Base-by-base conservation (phyloP, 2,797 vertebrate species). In the Cossypha polioptera region DNA sequence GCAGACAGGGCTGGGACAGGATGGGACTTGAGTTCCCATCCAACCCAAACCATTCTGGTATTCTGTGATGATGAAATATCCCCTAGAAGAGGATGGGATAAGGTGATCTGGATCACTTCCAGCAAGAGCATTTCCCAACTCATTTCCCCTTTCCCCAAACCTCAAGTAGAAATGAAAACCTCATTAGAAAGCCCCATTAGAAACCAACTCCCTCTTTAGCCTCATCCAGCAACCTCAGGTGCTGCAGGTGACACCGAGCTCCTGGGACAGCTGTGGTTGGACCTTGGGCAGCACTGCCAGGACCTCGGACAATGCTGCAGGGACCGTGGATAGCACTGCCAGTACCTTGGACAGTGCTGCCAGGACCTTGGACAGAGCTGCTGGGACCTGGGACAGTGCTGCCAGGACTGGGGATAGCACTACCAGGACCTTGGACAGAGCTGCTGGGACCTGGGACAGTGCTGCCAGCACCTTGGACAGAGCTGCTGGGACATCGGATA, bases 1-100 rank as follows among this genome's bases (percentile, higher is more conserved):
- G 38, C 9, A n/a, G n/a, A n/a, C n/a, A 22, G 29, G 50, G 19
- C 1, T 16, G 48, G 9, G 0, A 2, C 1, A 2, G 16, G 35
- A 0, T n/a, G 22, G 16, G 16, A 2, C 12, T 78, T 26, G 22
- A 24, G 1, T 0, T 48, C 13, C 8, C 8, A 24, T 35, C 26
- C 50, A 19, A 5, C 21, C 13, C 58, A 43, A n/a, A 5, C 7
- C 6, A 2, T 5, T 4, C 36, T 11, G 13, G 10, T 7, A 51
- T 42, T 36, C 36, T 5, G 2, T 28, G 50, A 28, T 10, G 43
- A 9, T 43, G 38, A 57, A 77, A 55, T 19, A 5, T 10, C 13
- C 11, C 28, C 21, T 16, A 2, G 17, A 63, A 72, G 31, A 71
- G 6, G 25, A 4, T 17, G 66, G 20, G 24, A 26, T 33, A 4